Percentiles rank a stretch among this genome's conserved stretches.
These are phyloP conservation scores for Armadillidium nasatum DNA, from an alignment of 1,140 invertebrate genomes.

Conservation along the genomic window DNA sequence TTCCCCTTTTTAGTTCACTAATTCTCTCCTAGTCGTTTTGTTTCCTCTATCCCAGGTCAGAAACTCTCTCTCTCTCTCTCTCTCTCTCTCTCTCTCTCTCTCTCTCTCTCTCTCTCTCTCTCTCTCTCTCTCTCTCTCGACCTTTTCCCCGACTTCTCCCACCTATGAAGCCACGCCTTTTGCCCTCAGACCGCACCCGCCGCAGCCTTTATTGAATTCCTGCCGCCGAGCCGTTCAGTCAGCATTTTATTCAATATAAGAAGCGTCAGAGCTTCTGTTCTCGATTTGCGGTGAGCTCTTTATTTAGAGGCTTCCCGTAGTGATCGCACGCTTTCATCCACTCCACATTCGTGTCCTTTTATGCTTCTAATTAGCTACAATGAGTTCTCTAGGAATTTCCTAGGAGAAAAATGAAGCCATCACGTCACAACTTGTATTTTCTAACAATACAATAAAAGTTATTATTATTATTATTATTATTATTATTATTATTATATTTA, in stretches of 20 bases:
- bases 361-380: too few species aligned
- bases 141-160: not conserved
- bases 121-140: not conserved
- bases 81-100: not conserved
- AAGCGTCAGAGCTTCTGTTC: conserved; percentile 1
- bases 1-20: too few species aligned
- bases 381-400: too few species aligned
- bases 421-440: too few species aligned
- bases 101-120: not conserved
- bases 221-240: not conserved
- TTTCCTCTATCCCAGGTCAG: too few species aligned
- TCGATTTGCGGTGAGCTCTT: not conserved
- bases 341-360: too few species aligned
- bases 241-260: conserved; percentile 3
- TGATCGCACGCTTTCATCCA: not conserved
- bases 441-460: too few species aligned
- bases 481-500: too few species aligned
- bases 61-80: not conserved
- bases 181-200: conserved; percentile 2
- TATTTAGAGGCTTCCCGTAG: not conserved
- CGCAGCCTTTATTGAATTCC: conserved; percentile 1
- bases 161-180: not conserved
- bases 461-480: too few species aligned
- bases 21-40: too few species aligned
- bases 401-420: too few species aligned